Conservation (phyloP, 2,113 vertebrate genomes). For the Lophochroa leadbeateri region DNA sequence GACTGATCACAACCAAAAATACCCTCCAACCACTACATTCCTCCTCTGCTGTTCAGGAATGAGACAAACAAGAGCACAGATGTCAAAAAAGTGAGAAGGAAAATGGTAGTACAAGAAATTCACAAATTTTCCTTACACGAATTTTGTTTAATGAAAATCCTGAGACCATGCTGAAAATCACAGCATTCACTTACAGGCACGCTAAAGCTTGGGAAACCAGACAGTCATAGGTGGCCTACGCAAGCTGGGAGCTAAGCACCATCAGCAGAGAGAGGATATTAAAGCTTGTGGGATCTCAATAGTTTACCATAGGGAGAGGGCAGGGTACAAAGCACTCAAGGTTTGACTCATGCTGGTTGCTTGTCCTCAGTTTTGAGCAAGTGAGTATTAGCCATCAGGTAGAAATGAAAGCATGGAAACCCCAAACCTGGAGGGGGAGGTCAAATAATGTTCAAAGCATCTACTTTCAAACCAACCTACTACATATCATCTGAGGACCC, state of each 20-base stretch:
- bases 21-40: neutral
- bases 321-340: neutral
- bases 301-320: neutral
- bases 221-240: neutral
- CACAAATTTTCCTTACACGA: neutral
- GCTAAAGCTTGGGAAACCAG: neutral
- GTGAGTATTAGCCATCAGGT: accelerated
- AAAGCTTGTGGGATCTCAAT: neutral
- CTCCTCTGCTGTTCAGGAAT: neutral
- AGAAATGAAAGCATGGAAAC: neutral
- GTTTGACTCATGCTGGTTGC: neutral
- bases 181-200: accelerated
- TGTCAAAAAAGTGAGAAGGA: neutral
- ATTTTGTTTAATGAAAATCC: neutral
- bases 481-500: neutral
- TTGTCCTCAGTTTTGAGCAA: neutral
- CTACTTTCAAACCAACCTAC: neutral
- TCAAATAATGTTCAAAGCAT: neutral
- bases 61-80: neutral
- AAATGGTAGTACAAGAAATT: neutral
- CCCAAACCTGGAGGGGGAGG: neutral
- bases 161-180: neutral
- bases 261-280: neutral
- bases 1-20: neutral
- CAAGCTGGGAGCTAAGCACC: neutral